Base-by-base conservation (phyloP, 2,888 invertebrate genomes). In the Sminthurinus aureus region DNA sequence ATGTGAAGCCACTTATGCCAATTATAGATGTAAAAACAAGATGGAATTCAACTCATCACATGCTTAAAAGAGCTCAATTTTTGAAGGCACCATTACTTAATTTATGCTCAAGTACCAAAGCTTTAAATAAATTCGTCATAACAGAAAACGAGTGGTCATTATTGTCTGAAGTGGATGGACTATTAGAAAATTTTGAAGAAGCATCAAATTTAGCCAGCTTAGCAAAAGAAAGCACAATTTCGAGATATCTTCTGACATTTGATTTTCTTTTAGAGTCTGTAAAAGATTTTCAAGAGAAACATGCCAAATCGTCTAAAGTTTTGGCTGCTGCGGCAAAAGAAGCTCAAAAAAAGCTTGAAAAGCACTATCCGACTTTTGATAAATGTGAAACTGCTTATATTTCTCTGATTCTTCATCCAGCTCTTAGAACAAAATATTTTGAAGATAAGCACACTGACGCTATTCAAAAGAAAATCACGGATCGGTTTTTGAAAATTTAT, bases 21-120 rank as follows among this genome's bases (percentile, higher is more conserved):
- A 22, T 71, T 9, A 12, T 71, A 12, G 71, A 71, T 71, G 71
- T 71, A 11, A 71, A 71, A 71, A 71, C 71, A 12, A 20, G 71
- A 11, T 71, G 71, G 71, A 71, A 71, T 22, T 71, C 71, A 6
- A 71, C 71, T 8, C 24, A 22, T 13, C 3, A 71, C 20, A 71
- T 71, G 71, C 20, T 71, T 22, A 4, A n/a, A 71, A 3, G 71
- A 1, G 71, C 71, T 11, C 6, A 12, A 24, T 6, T 9, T 3
- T 22, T 71, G 8, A 71, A 71, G 24, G 3, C 24, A 9, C 24
- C 71, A 22, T 24, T 71, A 9, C 3, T 22, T 22, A 3, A 20
- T 6, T 71, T 71, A 6, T 71, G 71, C 13, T 3, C 71, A 22
- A 71, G 22, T 71, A 24, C 9, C 9, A 22, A 12, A 4, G 3